A percentile compares a stretch with the other conserved stretches of the same genome.
Conservation (phyloP, 1,140 invertebrate species). For the Aphelenchoides avenae region DNA sequence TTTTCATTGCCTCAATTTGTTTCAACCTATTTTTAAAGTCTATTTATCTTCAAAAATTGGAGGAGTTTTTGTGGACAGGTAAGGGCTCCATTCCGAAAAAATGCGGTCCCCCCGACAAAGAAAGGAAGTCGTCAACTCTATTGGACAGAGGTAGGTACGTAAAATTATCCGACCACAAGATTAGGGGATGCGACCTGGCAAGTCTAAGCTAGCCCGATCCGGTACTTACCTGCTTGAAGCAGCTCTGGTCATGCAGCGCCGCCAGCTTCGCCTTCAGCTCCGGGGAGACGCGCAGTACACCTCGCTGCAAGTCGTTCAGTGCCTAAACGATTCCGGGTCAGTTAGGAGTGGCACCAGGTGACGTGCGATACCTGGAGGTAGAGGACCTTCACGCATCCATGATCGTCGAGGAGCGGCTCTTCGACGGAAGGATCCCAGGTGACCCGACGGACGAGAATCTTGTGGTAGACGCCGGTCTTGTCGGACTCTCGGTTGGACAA, state of each 20-base stretch:
- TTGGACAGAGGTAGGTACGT: no score
- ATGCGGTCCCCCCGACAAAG: no score
- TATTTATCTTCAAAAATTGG: no score
- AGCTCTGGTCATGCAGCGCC: slow-evolving; percentile 22
- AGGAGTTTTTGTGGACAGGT: slow-evolving; percentile 4
- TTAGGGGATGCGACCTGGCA: background rate
- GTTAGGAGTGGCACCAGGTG: no score
- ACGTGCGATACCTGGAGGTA: slow-evolving; percentile 34
- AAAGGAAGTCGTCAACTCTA: no score
- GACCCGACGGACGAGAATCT: slow-evolving; percentile 33
- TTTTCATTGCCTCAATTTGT: no score
- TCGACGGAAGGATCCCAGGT: slow-evolving; percentile 47
- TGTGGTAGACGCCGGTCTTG: slow-evolving; percentile 20
- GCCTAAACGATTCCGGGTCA: slow-evolving; percentile 26
- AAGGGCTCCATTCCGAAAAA: background rate
- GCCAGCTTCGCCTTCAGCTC: slow-evolving; percentile 27
- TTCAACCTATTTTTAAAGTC: no score
- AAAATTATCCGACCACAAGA: background rate
- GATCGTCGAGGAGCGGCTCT: slow-evolving; percentile 42
- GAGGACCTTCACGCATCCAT: slow-evolving; percentile 28
- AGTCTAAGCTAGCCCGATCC: no score
- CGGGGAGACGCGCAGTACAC: slow-evolving; percentile 20
- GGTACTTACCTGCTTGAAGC: slow-evolving; percentile 36
- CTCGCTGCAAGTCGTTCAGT: slow-evolving; percentile 37
- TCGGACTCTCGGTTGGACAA: slow-evolving; percentile 21